Conservation (phyloP, 2,797 vertebrate species). For the Pseudochirops corinnae region DNA sequence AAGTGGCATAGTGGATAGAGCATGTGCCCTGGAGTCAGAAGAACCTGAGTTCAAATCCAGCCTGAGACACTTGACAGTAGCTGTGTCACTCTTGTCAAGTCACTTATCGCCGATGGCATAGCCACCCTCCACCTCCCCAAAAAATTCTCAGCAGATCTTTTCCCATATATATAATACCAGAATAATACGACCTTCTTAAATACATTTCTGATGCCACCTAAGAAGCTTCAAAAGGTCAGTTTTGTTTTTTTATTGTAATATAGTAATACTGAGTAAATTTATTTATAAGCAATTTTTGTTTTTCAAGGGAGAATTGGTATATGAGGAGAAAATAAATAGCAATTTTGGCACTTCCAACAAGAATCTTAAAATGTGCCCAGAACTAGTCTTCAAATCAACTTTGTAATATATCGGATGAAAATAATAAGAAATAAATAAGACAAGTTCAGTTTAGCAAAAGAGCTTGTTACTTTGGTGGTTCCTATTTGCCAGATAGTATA, state of each 20-base stretch:
- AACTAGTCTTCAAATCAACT: neutral
- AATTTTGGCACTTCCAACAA: neutral
- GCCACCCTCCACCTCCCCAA: no score
- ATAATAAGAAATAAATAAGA: neutral
- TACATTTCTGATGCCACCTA: neutral
- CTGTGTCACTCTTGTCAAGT: no score
- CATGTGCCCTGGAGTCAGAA: no score
- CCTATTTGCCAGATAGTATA: neutral
- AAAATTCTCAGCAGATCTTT: neutral
- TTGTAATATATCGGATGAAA: neutral
- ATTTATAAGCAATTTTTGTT: neutral
- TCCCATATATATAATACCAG: no score
- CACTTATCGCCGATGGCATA: no score
- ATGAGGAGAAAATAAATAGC: neutral
- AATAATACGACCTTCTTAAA: neutral
- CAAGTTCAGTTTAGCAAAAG: neutral
- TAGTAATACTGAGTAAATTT: neutral
- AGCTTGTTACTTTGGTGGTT: neutral
- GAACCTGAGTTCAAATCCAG: no score
- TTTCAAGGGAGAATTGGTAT: neutral
- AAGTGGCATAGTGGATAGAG: no score
- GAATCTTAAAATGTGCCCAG: neutral
- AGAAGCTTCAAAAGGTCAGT: neutral
- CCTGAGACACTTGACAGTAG: no score
- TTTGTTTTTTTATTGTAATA: neutral